phyloP scores from a whole-genome alignment of 2,888 invertebrate genomes.

The Physocephala rufipes region DNA sequence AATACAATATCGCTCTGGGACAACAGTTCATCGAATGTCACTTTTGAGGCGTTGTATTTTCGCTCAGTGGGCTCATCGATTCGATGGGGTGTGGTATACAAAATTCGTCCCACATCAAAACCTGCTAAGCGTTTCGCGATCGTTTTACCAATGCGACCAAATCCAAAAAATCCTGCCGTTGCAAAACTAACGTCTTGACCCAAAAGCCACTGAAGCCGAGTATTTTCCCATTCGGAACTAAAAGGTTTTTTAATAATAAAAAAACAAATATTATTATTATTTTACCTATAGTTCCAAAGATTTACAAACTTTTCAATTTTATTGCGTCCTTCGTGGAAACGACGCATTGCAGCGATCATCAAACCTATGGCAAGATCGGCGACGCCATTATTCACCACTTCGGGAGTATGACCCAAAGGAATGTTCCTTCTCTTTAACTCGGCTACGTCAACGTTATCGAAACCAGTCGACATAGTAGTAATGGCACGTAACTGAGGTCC shows the following conservation, averaged over 20 bases:
- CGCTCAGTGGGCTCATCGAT: slow-evolving; percentile 67
- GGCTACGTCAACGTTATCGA: slow-evolving; percentile 80
- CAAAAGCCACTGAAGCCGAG: slow-evolving; percentile 78
- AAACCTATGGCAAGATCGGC: slow-evolving; percentile 85
- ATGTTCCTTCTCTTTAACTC: slow-evolving; percentile 78
- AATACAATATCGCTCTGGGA: slow-evolving; percentile 77
- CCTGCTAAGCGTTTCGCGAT: slow-evolving; percentile 77
- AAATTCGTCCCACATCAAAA: slow-evolving; percentile 76
- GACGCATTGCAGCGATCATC: slow-evolving; percentile 77
- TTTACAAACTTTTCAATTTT: slow-evolving; percentile 72
- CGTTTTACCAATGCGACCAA: slow-evolving; percentile 81
- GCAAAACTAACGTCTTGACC: slow-evolving; percentile 81
- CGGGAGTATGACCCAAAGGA: slow-evolving; percentile 82
- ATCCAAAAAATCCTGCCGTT: slow-evolving; percentile 85
- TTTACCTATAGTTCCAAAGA: too few relatives aligned
- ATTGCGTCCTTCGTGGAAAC: slow-evolving; percentile 78
- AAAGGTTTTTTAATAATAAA: not conserved
- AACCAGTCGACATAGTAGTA: slow-evolving; percentile 86
- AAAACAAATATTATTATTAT: too few relatives aligned
- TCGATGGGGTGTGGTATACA: slow-evolving; percentile 78
- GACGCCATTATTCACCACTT: slow-evolving; percentile 78
- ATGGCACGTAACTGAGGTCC: slow-evolving; percentile 78
- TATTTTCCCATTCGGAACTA: slow-evolving; percentile 74
- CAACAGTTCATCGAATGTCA: slow-evolving; percentile 73
- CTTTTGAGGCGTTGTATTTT: slow-evolving; percentile 70